phyloP scores from a whole-genome alignment of 2,797 vertebrate species.

The Buphagus erythrorhynchus region DNA sequence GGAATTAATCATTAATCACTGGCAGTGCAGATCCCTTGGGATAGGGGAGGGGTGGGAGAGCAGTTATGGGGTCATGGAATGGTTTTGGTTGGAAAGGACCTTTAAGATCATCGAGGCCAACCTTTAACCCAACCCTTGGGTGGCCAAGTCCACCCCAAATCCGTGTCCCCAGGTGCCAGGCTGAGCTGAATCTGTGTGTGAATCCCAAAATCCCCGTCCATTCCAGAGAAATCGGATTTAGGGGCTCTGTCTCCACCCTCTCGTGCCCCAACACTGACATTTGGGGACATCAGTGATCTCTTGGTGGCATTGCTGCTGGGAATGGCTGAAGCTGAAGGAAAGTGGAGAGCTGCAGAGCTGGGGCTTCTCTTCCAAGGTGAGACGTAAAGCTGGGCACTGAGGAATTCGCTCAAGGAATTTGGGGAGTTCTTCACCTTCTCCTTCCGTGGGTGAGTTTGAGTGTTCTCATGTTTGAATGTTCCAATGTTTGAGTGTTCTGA shows the following conservation, averaged over 20 bases:
- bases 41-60: background rate
- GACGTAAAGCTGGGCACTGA: background rate
- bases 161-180: background rate
- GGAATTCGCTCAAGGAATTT: background rate
- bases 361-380: background rate
- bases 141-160: background rate
- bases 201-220: background rate
- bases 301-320: background rate
- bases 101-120: background rate
- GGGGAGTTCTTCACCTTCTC: background rate
- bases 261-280: accelerated
- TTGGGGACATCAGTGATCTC: accelerated
- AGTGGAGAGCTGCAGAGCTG: background rate
- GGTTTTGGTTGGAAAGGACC: background rate
- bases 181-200: background rate
- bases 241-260: background rate
- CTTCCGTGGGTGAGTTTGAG: background rate
- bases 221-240: background rate
- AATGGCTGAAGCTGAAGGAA: background rate
- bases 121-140: background rate
- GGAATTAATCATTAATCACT: background rate
- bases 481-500: background rate
- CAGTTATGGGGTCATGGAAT: background rate
- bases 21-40: background rate
- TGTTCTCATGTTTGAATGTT: background rate